Conservation (phyloP, 2,888 invertebrate species). For the Torymus auratus region DNA sequence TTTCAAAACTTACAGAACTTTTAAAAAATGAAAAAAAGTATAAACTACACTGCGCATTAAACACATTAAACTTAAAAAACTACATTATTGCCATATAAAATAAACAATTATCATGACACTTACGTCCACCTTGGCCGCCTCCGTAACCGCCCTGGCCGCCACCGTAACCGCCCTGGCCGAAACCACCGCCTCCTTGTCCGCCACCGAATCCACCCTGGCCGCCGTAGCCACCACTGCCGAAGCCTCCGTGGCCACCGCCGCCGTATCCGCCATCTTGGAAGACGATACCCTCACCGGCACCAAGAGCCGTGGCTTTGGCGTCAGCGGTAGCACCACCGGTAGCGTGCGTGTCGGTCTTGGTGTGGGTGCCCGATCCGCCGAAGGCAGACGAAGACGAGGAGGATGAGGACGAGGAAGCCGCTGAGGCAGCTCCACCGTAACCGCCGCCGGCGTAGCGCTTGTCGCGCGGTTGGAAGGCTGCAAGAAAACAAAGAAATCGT, state of each 20-base stretch:
- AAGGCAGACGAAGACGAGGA: slow-evolving; percentile 59
- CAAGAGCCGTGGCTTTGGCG: slow-evolving; percentile 56
- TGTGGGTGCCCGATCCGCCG: slow-evolving; percentile 61
- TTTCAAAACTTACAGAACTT: too few species aligned
- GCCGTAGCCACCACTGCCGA: slow-evolving; percentile 2
- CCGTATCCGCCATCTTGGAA: slow-evolving; percentile 59
- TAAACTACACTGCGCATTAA: too few species aligned
- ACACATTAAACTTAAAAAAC: too few species aligned
- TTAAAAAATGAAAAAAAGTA: too few species aligned
- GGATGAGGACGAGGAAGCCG: slow-evolving; percentile 58
- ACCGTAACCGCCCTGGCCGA: too few species aligned
- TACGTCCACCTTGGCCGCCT: too few species aligned
- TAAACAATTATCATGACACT: too few species aligned
- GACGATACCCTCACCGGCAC: slow-evolving; percentile 67
- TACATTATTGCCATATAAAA: too few species aligned
- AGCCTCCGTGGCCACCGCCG: slow-evolving; percentile 41
- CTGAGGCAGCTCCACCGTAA: slow-evolving; percentile 58
- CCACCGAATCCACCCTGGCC: slow-evolving; percentile 31
- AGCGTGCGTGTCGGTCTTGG: slow-evolving; percentile 69
- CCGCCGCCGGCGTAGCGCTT: slow-evolving; percentile 35
- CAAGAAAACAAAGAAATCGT: not conserved
- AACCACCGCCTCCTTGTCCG: not conserved
- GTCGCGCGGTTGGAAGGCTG: slow-evolving; percentile 38
- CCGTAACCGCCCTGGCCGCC: too few species aligned
- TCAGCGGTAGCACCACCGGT: slow-evolving; percentile 63